Evolutionary conservation across 2,797 vertebrate species (phyloP).

Genomic region (Sebastolobus alascanus): DNA sequence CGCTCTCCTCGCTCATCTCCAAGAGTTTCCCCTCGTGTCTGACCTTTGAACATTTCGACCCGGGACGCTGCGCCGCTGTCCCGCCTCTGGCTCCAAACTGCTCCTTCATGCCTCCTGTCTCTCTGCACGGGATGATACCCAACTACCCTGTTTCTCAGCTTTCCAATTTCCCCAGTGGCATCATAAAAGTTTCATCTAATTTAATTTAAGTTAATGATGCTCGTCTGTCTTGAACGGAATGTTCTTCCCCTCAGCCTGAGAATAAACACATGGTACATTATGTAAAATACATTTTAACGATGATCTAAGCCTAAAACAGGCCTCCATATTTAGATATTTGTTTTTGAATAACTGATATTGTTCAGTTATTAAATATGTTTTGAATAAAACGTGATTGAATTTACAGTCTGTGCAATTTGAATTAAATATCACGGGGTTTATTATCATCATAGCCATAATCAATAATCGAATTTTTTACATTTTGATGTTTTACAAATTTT

Average conservation of each 20-base stretch:
- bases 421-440: background rate
- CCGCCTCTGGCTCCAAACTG: conserved; percentile 46
- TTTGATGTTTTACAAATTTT: background rate
- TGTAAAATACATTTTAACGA: background rate
- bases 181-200: conserved; percentile 44
- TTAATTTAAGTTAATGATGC: conserved; percentile 11
- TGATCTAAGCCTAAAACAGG: background rate
- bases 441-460: background rate
- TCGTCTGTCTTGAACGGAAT: background rate
- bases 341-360: background rate
- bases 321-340: background rate
- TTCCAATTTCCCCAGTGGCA: conserved; percentile 29
- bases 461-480: background rate
- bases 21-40: conserved; percentile 66
- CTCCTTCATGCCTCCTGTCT: conserved; percentile 45
- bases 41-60: conserved; percentile 56
- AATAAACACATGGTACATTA: background rate
- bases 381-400: conserved; percentile 25
- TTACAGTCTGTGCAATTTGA: conserved; percentile 3
- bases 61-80: conserved; percentile 48
- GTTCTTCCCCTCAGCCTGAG: background rate
- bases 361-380: conserved; percentile 10
- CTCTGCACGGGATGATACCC: conserved; percentile 60
- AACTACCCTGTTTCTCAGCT: conserved; percentile 27
- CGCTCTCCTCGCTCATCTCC: conserved; percentile 79